Percentiles rank a stretch among this genome's conserved stretches.
phyloP scores from a whole-genome alignment of 2,888 invertebrate species.

The Rhopalosiphum nymphaeae region DNA sequence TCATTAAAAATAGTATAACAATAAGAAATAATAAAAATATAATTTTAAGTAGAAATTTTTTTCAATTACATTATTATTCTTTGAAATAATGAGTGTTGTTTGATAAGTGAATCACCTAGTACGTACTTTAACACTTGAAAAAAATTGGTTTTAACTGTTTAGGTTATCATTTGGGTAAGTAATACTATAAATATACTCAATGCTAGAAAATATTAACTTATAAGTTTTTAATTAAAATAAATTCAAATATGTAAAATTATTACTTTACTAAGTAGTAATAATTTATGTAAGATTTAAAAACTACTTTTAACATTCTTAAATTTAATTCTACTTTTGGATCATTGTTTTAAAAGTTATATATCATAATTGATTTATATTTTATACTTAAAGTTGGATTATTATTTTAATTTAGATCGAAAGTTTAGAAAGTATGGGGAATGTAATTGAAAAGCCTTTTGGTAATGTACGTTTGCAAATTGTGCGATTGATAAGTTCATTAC shows the following conservation, averaged over 20 bases:
- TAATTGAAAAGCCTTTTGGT: conserved; percentile 82
- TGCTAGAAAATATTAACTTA: background rate
- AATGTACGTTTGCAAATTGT: conserved; percentile 84
- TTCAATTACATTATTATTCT: too few relatives aligned
- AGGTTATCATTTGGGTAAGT: background rate
- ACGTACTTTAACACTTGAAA: background rate
- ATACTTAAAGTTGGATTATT: background rate
- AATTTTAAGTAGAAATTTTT: too few relatives aligned
- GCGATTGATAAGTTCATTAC: conserved; percentile 82
- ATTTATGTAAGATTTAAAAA: background rate
- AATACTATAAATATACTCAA: background rate
- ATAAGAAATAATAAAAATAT: too few relatives aligned
- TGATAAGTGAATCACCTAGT: too few relatives aligned
- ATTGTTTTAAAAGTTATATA: background rate
- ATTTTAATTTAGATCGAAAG: conserved; percentile 55
- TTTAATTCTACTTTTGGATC: background rate
- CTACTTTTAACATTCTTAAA: background rate
- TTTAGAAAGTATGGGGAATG: conserved; percentile 59
- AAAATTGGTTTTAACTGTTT: background rate
- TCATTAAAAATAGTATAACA: too few relatives aligned
- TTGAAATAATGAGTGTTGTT: too few relatives aligned
- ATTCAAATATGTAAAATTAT: background rate
- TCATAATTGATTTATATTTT: background rate
- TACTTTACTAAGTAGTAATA: background rate
- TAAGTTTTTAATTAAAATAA: background rate